Evolutionary conservation across 2,113 vertebrate genomes (phyloP), one percentile per base, ranked within the genome.

Genomic region (Candoia aspera): DNA sequence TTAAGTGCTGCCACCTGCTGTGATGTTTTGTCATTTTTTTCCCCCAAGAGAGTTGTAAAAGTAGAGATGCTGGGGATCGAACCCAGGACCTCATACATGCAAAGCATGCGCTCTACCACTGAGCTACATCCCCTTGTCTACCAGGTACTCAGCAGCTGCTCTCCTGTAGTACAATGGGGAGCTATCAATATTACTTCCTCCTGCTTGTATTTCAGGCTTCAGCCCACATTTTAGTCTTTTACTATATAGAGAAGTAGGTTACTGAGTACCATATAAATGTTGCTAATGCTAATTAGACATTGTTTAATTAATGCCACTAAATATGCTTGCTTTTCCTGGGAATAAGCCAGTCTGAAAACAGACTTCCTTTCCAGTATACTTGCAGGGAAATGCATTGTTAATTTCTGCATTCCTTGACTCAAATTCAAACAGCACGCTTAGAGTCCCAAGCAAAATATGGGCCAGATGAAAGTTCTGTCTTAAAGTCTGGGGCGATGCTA

Each of bases 41-140:
- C 15, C 11, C 29, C 19, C n/a, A 42, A 33, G 37, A 8, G 21
- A n/a, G 6, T 88, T 53, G 9, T 55, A 60, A 88, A 21, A 29
- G 0, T 89, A 73, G 87, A 89, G 87, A 92, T 23, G n/a, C 46
- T 89, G 64, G 87, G 73, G 57, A 89, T 89, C 2, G 73, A 92
- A 89, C 87, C 87, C 87, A 92, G 73, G 57, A 42, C 87, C 91
- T 84, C 73, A 62, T 89, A 62, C 68, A 89, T 60, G 57, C 87
- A 89, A 89, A 92, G 73, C 87, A 92, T 42, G 42, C 29, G 13
- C 46, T 92, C 73, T 92, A 53, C 73, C 87, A 89, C 91, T 84
- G 73, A 89, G 73, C 91, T 89, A 92, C 73, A 54, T 84, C 73
- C 55, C 73, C 87, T 12, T 59, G 3, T 4, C 1, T 79, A 1